Evolutionary conservation across 2,797 vertebrate species (phyloP), one percentile per base, ranked within the genome.

Genomic region (Fistularia commersonii): DNA sequence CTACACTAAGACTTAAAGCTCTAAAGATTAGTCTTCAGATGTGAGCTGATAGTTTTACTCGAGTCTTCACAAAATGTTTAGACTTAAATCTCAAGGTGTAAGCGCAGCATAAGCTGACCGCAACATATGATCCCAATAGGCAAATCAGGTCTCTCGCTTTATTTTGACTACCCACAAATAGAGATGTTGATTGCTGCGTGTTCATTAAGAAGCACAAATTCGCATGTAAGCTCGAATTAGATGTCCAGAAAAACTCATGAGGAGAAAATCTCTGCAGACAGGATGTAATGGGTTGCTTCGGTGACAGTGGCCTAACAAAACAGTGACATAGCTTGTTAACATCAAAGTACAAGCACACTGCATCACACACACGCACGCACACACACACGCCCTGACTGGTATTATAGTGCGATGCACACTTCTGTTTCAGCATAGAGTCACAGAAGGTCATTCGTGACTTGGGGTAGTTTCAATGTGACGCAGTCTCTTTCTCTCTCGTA

Each of bases 301-400:
- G 83, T 81, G 80, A 84, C 78, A 65, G 76, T 39, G 49, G 69
- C 49, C 72, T 77, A 82, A 82, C 77, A 85, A 80, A 83, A 83
- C 79, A 82, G 72, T 77, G 72, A 69, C 69, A 66, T 37, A 65
- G 69, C 73, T 74, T 71, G 64, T 84, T 79, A 83, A 81, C 67
- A 82, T 88, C 80, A 82, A 80, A 72, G 45, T 32, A 51, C 59
- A 64, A 51, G 54, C 59, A 10, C 41, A 66, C 64, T 31, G 38
- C 56, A 48, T 48, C 67, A 48, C 53, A 48, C 51, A 13, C 46
- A 54, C 58, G 64, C 53, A 39, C 55, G 41, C 45, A 54, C 49
- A 39, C 49, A 64, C 55, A 56, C 55, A 66, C 13, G 48, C 37
- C 32, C 42, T 52, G 1, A 10, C 52, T 34, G 39, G 34, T 7